phyloP scores from a whole-genome alignment of 2,797 vertebrate species.

The Echeneis naucrates region DNA sequence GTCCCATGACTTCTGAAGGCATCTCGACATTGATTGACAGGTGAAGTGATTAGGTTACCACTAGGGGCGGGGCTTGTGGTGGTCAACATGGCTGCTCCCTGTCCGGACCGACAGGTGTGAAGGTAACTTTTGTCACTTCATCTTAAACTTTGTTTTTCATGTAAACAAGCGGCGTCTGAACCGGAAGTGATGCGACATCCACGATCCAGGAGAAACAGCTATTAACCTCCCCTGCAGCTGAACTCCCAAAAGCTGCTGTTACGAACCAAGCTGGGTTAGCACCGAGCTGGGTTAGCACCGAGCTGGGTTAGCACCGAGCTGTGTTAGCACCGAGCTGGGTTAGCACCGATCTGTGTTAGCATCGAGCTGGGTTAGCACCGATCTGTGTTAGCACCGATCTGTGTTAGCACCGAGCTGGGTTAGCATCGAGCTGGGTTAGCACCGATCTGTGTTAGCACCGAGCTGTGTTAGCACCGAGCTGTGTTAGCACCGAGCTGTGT shows the following conservation, averaged over 20 bases:
- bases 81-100: slow-evolving; percentile 66
- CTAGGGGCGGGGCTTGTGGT: slow-evolving; percentile 49
- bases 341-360: no score
- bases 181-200: neutral
- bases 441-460: no score
- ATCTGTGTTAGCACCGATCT: no score
- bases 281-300: no score
- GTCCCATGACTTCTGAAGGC: neutral
- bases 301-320: no score
- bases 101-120: slow-evolving; percentile 63
- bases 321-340: no score
- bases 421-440: no score
- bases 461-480: no score
- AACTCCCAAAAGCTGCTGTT: slow-evolving; percentile 2
- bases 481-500: no score
- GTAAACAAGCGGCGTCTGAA: fast-evolving
- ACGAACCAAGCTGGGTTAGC: neutral
- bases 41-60: neutral
- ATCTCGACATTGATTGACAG: slow-evolving; percentile 38
- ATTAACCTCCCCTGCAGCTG: neutral
- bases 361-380: no score
- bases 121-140: slow-evolving; percentile 49
- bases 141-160: neutral
- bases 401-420: no score
- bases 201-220: fast-evolving